Conservation (phyloP, 53 echinoderm and acorn worm species). For the Paracentrotus lividus region DNA sequence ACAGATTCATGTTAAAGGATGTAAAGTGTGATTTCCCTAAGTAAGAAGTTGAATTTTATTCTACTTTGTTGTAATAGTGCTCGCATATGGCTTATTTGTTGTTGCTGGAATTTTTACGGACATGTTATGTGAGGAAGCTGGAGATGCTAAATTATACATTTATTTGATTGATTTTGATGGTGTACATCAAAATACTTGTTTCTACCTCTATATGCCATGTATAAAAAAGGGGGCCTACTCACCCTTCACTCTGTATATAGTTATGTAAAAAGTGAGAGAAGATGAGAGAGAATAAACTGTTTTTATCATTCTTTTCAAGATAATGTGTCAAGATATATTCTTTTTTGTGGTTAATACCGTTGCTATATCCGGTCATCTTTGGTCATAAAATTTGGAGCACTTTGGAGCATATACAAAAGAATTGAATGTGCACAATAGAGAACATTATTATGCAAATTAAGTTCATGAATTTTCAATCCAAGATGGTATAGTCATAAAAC, state of each 20-base stretch:
- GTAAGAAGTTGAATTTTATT: conserved; percentile 19
- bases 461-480: too few relatives aligned
- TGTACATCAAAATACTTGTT: conserved; percentile 20
- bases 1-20: neutral
- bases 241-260: conserved; percentile 41
- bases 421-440: too few relatives aligned
- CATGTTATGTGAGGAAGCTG: neutral
- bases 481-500: too few relatives aligned
- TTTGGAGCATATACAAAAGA: too few relatives aligned
- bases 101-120: neutral
- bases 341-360: conserved; percentile 3
- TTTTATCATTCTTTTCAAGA: conserved; percentile 73
- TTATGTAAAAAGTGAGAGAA: conserved; percentile 60
- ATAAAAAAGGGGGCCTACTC: neutral
- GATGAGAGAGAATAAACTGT: conserved; percentile 69
- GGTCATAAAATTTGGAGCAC: too few relatives aligned
- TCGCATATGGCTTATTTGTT: conserved; percentile 19
- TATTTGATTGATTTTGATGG: conserved; percentile 37
- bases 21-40: neutral
- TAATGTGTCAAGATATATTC: neutral
- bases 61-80: conserved; percentile 8
- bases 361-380: too few relatives aligned
- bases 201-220: neutral
- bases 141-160: conserved; percentile 44
- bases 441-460: too few relatives aligned